Evolutionary conservation across 1,140 invertebrate species (phyloP).

Genomic region (Rhopalosiphum padi): DNA sequence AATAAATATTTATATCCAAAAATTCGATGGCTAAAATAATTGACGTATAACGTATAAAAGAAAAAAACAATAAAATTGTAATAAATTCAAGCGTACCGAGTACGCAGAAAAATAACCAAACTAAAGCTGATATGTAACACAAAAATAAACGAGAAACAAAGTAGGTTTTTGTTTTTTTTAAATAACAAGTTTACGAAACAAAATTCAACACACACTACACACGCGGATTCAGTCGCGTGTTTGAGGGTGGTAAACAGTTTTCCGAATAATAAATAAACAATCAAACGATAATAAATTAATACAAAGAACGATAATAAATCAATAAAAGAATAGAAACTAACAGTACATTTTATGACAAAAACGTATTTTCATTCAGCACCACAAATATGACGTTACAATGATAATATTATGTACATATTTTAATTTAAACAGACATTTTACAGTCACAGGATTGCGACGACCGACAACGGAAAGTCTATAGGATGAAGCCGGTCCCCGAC

Average conservation of each 20-base stretch:
- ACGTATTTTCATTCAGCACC: slow-evolving; percentile 25
- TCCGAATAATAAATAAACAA: not conserved
- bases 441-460: not conserved
- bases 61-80: not conserved
- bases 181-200: not conserved
- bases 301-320: not conserved
- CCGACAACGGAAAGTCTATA: not conserved
- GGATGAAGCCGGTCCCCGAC: not conserved
- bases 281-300: slow-evolving; percentile 14
- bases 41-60: not conserved
- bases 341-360: slow-evolving; percentile 17
- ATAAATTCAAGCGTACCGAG: not conserved
- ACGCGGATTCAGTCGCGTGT: not conserved
- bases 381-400: not conserved
- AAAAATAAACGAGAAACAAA: slow-evolving; percentile 26
- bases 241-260: not conserved
- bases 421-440: not conserved
- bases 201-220: not conserved
- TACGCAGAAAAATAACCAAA: not conserved
- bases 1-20: slow-evolving; percentile 37
- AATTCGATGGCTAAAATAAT: slow-evolving; percentile 30
- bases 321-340: slow-evolving; percentile 12
- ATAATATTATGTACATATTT: not conserved
- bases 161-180: not conserved
- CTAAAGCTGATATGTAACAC: slow-evolving; percentile 23